Evolutionary conservation across 2,888 invertebrate species (phyloP).

Genomic region (Sericinus montela): DNA sequence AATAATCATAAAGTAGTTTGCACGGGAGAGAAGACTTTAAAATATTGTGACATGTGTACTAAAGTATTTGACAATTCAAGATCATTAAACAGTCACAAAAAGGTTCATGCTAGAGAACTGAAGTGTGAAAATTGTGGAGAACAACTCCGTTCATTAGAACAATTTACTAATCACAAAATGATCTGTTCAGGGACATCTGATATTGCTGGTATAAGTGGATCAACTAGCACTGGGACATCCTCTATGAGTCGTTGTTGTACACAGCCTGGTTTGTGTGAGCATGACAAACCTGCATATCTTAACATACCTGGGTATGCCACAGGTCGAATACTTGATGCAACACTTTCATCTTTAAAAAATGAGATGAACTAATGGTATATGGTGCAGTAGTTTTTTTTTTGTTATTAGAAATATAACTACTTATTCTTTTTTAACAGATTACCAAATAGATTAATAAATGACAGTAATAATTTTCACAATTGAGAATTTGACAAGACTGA

Average conservation of each 20-base stretch:
- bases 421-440: conserved; percentile 57
- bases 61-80: conserved; percentile 78
- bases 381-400: conserved; percentile 17
- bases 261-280: conserved; percentile 72
- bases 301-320: conserved; percentile 75
- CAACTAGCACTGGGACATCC: conserved; percentile 30
- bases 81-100: conserved; percentile 75
- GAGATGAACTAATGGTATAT: conserved; percentile 66
- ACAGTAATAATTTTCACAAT: conserved; percentile 73
- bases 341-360: conserved; percentile 69
- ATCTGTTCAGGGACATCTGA: conserved; percentile 61
- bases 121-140: conserved; percentile 76
- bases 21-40: conserved; percentile 72
- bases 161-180: conserved; percentile 73
- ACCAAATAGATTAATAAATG: conserved; percentile 70
- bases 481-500: conserved; percentile 79
- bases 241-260: conserved; percentile 63
- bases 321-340: conserved; percentile 67
- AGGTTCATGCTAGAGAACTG: conserved; percentile 74
- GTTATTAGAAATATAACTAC: conserved; percentile 22
- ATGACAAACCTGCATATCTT: conserved; percentile 74
- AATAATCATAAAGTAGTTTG: conserved; percentile 76
- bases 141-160: conserved; percentile 73
- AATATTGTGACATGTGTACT: conserved; percentile 77
- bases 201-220: conserved; percentile 46